Conservation (phyloP, 2,797 vertebrate species). For the Ptychobarbus kaznakovi region DNA sequence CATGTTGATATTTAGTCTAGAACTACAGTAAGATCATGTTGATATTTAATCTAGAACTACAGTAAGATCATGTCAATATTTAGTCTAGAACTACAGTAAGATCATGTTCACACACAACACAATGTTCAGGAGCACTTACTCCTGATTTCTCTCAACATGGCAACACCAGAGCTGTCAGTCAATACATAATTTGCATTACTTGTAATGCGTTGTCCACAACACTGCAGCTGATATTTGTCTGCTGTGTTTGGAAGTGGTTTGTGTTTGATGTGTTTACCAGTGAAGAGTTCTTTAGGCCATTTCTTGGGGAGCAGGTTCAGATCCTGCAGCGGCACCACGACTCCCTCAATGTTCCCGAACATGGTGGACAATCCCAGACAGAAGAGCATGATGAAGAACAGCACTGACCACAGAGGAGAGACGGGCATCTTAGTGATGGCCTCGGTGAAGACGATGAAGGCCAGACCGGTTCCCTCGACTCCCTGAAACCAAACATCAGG, state of each 20-base stretch:
- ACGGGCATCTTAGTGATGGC: constrained; percentile 95
- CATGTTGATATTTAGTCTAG: too few species aligned
- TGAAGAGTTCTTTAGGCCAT: constrained; percentile 88
- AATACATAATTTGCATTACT: too few species aligned
- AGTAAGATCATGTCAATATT: too few species aligned
- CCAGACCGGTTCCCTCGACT: constrained; percentile 94
- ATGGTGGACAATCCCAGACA: constrained; percentile 95
- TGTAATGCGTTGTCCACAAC: too few species aligned
- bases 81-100: too few species aligned
- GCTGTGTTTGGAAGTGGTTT: not conserved
- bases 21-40: too few species aligned
- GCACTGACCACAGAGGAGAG: constrained; percentile 90
- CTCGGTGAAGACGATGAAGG: constrained; percentile 97
- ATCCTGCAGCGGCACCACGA: constrained; percentile 88
- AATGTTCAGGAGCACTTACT: too few species aligned
- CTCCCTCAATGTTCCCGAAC: constrained; percentile 93
- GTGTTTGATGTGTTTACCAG: constrained; percentile 72
- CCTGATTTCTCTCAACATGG: too few species aligned
- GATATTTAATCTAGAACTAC: too few species aligned
- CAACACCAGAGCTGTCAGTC: too few species aligned
- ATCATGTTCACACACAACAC: too few species aligned
- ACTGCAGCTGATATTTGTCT: not conserved
- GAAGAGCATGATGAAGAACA: constrained; percentile 97
- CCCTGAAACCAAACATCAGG: constrained; percentile 70
- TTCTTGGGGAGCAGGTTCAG: constrained; percentile 80